Evolutionary conservation across 1,140 invertebrate genomes (phyloP), one percentile per base, ranked within the genome.

Genomic region (Leptinotarsa undecemlineata): DNA sequence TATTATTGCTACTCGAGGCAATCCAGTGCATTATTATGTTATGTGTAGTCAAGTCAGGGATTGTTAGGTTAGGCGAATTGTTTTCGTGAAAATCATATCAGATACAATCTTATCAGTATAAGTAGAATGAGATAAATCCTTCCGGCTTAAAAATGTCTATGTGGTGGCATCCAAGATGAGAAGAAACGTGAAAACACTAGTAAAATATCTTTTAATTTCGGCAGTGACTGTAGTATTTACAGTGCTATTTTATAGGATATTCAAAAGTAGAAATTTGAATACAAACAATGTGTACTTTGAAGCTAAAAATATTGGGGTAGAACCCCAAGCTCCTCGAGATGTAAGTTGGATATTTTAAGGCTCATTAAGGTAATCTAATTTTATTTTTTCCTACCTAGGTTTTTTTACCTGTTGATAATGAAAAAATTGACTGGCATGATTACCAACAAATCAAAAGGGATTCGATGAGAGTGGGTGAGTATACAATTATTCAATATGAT

Each of bases 401-500:
- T 61, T 70, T 79, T 60, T 66, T 79, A 15, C 51, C 51, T 5
- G 67, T 76, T 5, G 74, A 80, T 70, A 84, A 83, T 74, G 83
- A 88, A 81, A 91, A 90, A 87, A 90, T 91, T 75, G 95, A 97
- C 82, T 97, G 95, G 95, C 94, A 97, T 83, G 90, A 97, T 84
- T 93, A 95, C 81, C 86, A 89, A 60, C 85, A 87, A 73, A 95
- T 97, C 78, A 86, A 89, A 68, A 85, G 87, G 33, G 96, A 97
- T 72, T 83, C 83, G 11, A 85, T 87, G 76, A 87, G 92, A 77
- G 88, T 84, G 42, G 94, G 94, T 85, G 78, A 73, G 68, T 70
- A 11, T 42, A 42, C 11, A 42, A 11, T 42, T 42, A 42, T 42
- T 42, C 33, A 42, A 42, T 42, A 42, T 42, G 33, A 42, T 42